These are phyloP conservation scores for Cladopsammia gracilis DNA, from an alignment of 64 coral and sea anemone species.

Conservation along the genomic window DNA sequence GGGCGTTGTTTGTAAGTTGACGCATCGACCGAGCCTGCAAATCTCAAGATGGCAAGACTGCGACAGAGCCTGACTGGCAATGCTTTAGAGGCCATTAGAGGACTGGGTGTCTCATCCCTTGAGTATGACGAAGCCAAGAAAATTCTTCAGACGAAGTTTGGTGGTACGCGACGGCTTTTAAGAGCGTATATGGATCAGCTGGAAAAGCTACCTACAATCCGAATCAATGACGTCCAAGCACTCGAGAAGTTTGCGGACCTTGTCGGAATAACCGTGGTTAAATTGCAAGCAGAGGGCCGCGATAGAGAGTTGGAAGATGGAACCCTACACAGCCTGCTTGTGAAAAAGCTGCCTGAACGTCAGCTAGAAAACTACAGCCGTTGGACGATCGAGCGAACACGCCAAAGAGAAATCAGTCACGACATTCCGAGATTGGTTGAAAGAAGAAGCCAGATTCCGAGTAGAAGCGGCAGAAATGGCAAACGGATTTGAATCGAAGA, in stretches of 20 bases:
- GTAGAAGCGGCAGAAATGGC: conserved; percentile 38
- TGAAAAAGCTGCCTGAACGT: conserved; percentile 37
- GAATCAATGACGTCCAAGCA: conserved; percentile 22
- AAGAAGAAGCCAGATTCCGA: conserved; percentile 38
- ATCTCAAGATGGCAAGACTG: conserved; percentile 61
- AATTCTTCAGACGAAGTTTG: conserved; percentile 59
- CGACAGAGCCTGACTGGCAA: conserved; percentile 16
- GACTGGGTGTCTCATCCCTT: neutral
- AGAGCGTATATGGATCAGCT: conserved; percentile 64
- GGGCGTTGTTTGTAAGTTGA: conserved; percentile 26
- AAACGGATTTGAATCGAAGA: neutral
- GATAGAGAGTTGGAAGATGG: conserved; percentile 59
- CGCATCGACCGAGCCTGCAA: conserved; percentile 11
- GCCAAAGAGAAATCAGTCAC: conserved; percentile 6
- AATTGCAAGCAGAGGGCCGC: conserved; percentile 23
- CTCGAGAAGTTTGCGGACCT: conserved; percentile 67
- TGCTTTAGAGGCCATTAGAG: conserved; percentile 33
- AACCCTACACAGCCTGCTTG: conserved; percentile 47
- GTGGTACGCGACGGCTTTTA: conserved; percentile 31
- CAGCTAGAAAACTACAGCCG: conserved; percentile 56
- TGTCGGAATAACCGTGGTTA: conserved; percentile 53
- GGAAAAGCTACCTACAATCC: conserved; percentile 25
- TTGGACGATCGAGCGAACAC: neutral
- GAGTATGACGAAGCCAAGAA: conserved; percentile 71
- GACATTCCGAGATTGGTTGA: conserved; percentile 47